phyloP scores from a whole-genome alignment of 2,797 vertebrate genomes.

The Sebastes vulpes region DNA sequence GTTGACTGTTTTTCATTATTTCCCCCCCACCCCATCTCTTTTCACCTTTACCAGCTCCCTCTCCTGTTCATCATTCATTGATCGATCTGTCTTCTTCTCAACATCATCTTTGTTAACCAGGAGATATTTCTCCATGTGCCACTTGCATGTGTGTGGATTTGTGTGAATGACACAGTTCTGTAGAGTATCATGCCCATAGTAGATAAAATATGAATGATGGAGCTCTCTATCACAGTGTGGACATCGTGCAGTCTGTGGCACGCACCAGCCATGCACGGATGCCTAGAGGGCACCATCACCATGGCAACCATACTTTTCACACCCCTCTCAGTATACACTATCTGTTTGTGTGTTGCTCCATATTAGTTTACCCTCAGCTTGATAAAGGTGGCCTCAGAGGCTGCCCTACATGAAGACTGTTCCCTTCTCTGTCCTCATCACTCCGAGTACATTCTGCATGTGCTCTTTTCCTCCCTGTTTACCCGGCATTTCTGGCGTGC shows the following conservation, averaged over 20 bases:
- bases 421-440: neutral
- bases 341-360: conserved; percentile 39
- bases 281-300: conserved; percentile 57
- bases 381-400: conserved; percentile 17
- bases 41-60: neutral
- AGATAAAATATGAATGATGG: conserved; percentile 68
- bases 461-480: neutral
- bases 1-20: conserved; percentile 1
- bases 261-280: conserved; percentile 31
- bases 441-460: neutral
- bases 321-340: conserved; percentile 30
- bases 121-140: neutral
- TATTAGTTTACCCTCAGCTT: conserved; percentile 17
- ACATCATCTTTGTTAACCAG: neutral
- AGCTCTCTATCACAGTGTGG: conserved; percentile 25
- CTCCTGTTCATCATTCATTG: neutral
- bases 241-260: conserved; percentile 33
- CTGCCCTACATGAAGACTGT: conserved; percentile 23
- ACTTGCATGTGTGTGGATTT: conserved; percentile 36
- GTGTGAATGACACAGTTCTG: conserved; percentile 61
- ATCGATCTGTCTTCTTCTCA: neutral
- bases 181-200: conserved; percentile 30
- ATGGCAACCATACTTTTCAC: conserved; percentile 73
- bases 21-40: neutral
- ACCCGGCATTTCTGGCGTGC: neutral